Evolutionary conservation across 2,888 invertebrate genomes (phyloP).

Genomic region (Caenorhabditis virilis): DNA sequence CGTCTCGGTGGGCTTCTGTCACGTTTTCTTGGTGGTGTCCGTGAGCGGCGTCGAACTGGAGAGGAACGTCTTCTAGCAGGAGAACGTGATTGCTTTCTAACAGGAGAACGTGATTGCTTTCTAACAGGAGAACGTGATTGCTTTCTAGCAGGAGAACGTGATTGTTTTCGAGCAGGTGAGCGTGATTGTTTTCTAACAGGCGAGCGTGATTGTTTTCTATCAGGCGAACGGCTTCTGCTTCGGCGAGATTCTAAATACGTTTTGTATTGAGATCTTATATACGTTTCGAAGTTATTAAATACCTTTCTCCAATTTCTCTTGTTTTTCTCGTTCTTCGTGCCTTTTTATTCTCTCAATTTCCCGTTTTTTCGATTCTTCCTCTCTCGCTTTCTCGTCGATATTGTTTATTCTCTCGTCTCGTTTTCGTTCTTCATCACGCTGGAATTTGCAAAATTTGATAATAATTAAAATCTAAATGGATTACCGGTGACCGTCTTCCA

Average conservation of each 20-base stretch:
- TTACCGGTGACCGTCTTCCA: no score
- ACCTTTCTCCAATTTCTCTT: constrained; percentile 1
- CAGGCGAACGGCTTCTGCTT: no score
- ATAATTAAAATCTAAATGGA: no score
- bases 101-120: constrained; percentile 11
- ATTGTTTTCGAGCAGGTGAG: constrained; percentile 10
- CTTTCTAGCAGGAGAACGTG: constrained; percentile 12
- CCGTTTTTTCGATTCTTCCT: constrained; percentile 33
- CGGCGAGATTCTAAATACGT: background rate
- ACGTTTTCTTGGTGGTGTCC: background rate
- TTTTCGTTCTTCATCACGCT: constrained; percentile 9
- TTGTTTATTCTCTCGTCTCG: constrained; percentile 5
- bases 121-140: constrained; percentile 10
- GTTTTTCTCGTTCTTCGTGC: constrained; percentile 21
- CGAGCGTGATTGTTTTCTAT: no score
- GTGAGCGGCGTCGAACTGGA: constrained; percentile 7
- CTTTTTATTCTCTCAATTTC: constrained; percentile 29
- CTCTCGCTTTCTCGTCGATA: constrained; percentile 23
- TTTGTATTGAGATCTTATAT: background rate
- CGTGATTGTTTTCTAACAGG: no score
- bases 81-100: constrained; percentile 14
- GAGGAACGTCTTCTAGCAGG: constrained; percentile 4
- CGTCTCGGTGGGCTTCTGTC: constrained; percentile 11
- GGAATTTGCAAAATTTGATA: no score
- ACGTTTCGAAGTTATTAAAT: background rate